Base-by-base conservation (phyloP, 2,888 invertebrate genomes). In the Teleogryllus oceanicus region DNA sequence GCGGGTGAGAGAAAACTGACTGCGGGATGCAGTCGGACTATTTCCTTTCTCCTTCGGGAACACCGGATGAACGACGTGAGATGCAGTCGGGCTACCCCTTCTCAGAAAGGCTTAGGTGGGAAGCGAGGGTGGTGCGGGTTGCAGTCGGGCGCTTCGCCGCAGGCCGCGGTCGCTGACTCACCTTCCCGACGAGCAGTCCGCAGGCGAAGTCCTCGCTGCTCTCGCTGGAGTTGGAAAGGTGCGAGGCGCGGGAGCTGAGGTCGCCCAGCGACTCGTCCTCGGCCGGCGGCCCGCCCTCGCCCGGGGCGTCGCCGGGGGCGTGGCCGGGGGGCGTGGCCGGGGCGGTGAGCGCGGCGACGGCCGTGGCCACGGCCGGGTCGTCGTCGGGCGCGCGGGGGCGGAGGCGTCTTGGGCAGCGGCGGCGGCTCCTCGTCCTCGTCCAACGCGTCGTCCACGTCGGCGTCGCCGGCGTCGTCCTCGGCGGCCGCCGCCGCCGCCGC, bases 211-310 rank as follows among this genome's bases (percentile, higher is more conserved):
- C 95, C 87, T 95, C 95, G 85, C 94, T 94, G 77, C 94, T 95
- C 86, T 95, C 95, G 82, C 94, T 95, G n/a, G 93, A 92, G 81
- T 93, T 92, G 78, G 94, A 94, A 83, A 94, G 89, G 84, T 94
- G 94, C 83, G 94, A 94, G 76, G 91, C 92, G 81, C 93, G 91
- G 85, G 92, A 92, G 85, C 91, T 92, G 21, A 91, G 87, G 84
- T 91, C 92, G 0, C 82, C 80, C 51, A 88, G 87, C n/a, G 62
- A 62, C 16, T 80, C 62, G 16, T 85, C 24, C 78, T n/a, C 74
- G 16, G 51, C 76, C 75, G 24, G 62, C 74, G 21, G 50, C 21
- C 50, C 74, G 77, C 49, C 49, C 49, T 74, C n/a, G 74, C 74
- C 74, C 1, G 8, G 37, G 37, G 8, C 37, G 37, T 37, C 37